Evolutionary conservation across 2,888 invertebrate species (phyloP), one percentile per base, ranked within the genome.

Genomic region (Erpobdella octoculata): DNA sequence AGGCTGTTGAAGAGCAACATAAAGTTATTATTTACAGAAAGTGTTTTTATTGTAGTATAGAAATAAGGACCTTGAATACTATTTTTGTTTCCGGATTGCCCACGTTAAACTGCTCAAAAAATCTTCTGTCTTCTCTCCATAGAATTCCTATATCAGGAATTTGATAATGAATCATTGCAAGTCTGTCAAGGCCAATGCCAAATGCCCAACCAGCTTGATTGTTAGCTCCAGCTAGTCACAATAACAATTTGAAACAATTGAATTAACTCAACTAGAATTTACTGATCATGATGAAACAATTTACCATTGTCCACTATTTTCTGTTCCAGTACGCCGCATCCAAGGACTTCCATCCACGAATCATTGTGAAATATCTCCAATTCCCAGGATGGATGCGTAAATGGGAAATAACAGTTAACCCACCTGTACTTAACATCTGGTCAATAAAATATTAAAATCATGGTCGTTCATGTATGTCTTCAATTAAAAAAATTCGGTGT

Each of bases 381-480:
- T 83, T 99, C 98, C 92, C 93, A 99, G 0, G 96, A 97, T 0
- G 98, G 98, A 84, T 96, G 94, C 0, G 98, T 99, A 81, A 99
- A 99, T 0, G 98, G 98, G 79, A 99, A 99, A 81, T 91, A 91
- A 2, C 91, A 89, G 71, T 92, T 90, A 0, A 92, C 89, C 94
- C 94, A 95, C 80, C 89, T 71, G 59, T 72, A 74, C 70, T 76
- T 64, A 4, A 77, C 53, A 68, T 77, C 77, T 75, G 73, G 37
- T 58, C 35, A 70, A 61, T n/a, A 61, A 61, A 4, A 18, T n/a
- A n/a, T n/a, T 5, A 59, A 4, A 1, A 4, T 25, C 5, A 53
- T 35, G n/a, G n/a, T n/a, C n/a, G n/a, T n/a, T n/a, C n/a, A n/a
- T n/a, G n/a, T n/a, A n/a, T n/a, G n/a, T n/a, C n/a, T n/a, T n/a